Evolutionary conservation across 2,888 invertebrate species (phyloP).

Genomic region (Lysandra coridon): DNA sequence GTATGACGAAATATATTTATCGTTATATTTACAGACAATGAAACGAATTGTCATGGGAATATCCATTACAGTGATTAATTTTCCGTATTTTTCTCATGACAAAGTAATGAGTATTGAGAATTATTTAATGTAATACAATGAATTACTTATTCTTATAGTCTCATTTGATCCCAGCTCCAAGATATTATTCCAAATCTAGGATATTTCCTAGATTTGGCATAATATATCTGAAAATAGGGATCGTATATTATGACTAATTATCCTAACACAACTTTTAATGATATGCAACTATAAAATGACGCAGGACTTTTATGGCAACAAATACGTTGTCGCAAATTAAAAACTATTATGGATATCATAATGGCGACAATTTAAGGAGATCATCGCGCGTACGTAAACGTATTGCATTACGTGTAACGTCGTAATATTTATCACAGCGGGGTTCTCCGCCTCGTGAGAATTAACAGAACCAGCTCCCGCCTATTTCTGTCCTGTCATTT

Average conservation of each 20-base stretch:
- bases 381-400: background rate
- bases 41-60: slow-evolving; percentile 3
- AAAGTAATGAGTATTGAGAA: background rate
- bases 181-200: too few relatives aligned
- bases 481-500: slow-evolving; percentile 26
- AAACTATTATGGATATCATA: slow-evolving; percentile 13
- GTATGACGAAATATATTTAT: slow-evolving; percentile 22
- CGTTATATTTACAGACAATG: slow-evolving; percentile 2
- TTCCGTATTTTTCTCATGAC: background rate
- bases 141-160: background rate
- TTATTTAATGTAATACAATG: background rate
- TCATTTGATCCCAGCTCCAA: background rate
- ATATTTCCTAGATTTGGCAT: background rate
- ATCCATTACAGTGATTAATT: background rate
- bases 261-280: background rate
- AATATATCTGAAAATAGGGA: background rate
- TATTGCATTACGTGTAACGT: slow-evolving; percentile 5
- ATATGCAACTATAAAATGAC: background rate
- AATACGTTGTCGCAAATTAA: slow-evolving; percentile 9
- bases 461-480: slow-evolving; percentile 19
- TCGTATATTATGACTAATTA: background rate
- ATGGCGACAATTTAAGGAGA: slow-evolving; percentile 17
- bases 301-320: background rate
- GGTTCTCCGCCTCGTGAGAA: slow-evolving; percentile 3
- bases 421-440: slow-evolving; percentile 19